These are phyloP conservation scores for Acanthisitta chloris DNA, from an alignment of 2,113 vertebrate genomes.

Conservation along the genomic window DNA sequence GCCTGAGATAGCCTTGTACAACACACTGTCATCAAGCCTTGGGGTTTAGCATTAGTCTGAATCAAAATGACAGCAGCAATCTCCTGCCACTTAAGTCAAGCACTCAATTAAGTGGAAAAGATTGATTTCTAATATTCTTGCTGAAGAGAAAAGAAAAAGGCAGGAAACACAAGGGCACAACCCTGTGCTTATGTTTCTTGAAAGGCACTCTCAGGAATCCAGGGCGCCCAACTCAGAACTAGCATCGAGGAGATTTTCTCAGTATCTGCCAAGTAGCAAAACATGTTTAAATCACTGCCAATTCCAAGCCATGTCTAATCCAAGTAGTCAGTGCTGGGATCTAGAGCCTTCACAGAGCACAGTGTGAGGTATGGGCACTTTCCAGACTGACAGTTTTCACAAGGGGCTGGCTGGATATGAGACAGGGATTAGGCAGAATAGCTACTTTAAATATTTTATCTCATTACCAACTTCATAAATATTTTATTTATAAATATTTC, in stretches of 20 bases:
- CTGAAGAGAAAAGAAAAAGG: not conserved
- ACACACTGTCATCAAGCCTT: not conserved
- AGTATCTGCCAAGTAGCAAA: slow-evolving; percentile 6
- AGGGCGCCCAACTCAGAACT: not conserved
- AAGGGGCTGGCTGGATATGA: not conserved
- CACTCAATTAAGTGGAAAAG: not conserved
- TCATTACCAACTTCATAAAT: not conserved
- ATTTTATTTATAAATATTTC: slow-evolving; percentile 7
- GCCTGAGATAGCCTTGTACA: not conserved
- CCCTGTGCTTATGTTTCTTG: not conserved
- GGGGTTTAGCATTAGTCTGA: not conserved
- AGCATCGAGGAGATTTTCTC: not conserved
- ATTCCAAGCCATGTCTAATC: not conserved
- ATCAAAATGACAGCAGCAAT: not conserved
- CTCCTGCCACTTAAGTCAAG: not conserved
- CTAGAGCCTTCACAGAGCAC: not conserved
- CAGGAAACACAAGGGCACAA: not conserved
- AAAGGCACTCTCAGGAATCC: not conserved
- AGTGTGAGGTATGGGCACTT: not conserved
- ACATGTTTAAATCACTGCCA: not conserved
- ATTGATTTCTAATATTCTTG: not conserved
- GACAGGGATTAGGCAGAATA: not conserved
- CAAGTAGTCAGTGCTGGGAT: not conserved
- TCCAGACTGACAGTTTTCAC: not conserved
- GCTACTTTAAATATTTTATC: not conserved